Evolutionary conservation across 2,797 vertebrate genomes (phyloP), one percentile per base, ranked within the genome.

Genomic region (Fratercula arctica): DNA sequence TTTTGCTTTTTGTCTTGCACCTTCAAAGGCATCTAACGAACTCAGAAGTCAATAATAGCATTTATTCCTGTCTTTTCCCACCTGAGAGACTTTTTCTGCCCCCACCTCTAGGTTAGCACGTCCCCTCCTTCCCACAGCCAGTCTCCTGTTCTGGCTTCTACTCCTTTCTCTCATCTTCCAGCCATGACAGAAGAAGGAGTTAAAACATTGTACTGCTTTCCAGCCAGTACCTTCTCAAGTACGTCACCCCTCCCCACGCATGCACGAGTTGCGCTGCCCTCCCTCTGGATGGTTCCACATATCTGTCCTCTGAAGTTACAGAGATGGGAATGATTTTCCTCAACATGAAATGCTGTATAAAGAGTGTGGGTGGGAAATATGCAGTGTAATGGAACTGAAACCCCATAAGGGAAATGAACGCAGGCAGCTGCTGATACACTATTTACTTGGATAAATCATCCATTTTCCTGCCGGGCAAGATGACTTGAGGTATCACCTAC

Each of bases 371-470:
- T 97, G 87, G 85, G 90, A 93, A 96, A 90, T 82, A 91, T 59
- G 88, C 80, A 85, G 78, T 91, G 74, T 89, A 96, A 96, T 70
- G 91, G 95, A 97, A 96, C 90, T 95, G 85, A 98, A 98, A 95
- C 86, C 88, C 86, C 87, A 89, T 93, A 96, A 96, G 90, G 94
- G 91, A 97, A 97, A 95, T 90, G 96, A 93, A 86, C 1, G 11
- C 85, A 94, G 90, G 86, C 85, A 97, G 97, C 93, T 89, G 85
- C 93, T 93, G 93, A 92, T 96, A 96, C 67, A 93, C 76, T 96
- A 69, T 96, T 97, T 97, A 96, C 96, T 98, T 93, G 96, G 94
- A 97, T 97, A 97, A 98, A 96, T 94, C 96, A 97, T 95, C 92
- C 90, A 96, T 97, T 97, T 96, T 90, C 61, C 94, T 96, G 72